These are phyloP conservation scores for Rhinoderma darwinii DNA, from an alignment of 2,113 vertebrate genomes.

Conservation along the genomic window DNA sequence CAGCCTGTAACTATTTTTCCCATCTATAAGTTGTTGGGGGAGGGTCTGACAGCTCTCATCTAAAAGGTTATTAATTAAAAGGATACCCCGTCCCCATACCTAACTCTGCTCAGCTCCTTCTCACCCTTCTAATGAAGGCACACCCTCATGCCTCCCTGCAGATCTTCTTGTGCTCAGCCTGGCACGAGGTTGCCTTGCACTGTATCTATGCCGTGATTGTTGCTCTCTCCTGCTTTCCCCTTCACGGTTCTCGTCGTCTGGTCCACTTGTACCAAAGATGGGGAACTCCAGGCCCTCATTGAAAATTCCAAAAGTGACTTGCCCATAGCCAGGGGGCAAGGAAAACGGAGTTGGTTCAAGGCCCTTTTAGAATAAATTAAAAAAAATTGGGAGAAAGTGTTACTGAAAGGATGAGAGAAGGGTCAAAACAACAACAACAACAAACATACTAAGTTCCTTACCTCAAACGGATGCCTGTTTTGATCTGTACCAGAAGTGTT, in stretches of 20 bases:
- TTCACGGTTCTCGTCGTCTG: constrained; percentile 82
- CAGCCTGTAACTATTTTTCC: too few species aligned
- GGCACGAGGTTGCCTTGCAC: constrained; percentile 85
- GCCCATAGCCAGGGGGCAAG: constrained; percentile 87
- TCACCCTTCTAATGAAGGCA: constrained; percentile 92
- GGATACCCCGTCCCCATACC: constrained; percentile 1
- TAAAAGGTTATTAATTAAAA: too few species aligned
- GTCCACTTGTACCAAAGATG: constrained; percentile 75
- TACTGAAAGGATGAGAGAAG: too few species aligned
- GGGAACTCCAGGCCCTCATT: constrained; percentile 88
- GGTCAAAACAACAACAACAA: neutral
- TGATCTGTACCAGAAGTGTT: constrained; percentile 79
- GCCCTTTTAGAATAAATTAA: constrained; percentile 71
- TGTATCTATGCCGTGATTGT: constrained; percentile 87
- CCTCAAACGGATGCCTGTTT: constrained; percentile 88
- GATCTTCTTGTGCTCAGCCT: constrained; percentile 85
- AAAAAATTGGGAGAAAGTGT: neutral
- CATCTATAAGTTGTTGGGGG: too few species aligned
- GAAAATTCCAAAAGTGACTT: constrained; percentile 91
- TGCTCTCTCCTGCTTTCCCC: constrained; percentile 85
- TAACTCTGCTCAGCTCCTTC: constrained; percentile 24
- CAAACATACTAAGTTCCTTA: constrained; percentile 62
- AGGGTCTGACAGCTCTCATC: too few species aligned
- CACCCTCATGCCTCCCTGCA: constrained; percentile 86
- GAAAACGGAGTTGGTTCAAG: constrained; percentile 88